Evolutionary conservation across 2,888 invertebrate species (phyloP), one percentile per base, ranked within the genome.

Genomic region (Clepsis dumicolana): DNA sequence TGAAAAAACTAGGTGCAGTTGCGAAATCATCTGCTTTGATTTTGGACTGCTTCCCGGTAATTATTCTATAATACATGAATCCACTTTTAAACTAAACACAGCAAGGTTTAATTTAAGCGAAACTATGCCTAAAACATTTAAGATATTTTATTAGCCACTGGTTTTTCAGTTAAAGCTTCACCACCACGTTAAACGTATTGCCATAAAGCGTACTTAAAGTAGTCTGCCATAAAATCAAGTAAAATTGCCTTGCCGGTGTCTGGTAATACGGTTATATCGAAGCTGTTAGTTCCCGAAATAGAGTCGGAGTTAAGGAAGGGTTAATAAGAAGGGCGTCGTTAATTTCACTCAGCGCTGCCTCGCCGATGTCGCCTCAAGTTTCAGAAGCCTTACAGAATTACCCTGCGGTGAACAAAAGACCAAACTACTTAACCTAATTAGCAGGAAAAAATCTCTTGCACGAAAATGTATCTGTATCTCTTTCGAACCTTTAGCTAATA

Each of bases 381-480:
- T 82, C 87, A 79, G 78, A 76, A 80, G 80, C 80, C 81, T 82
- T 80, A 80, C 81, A 73, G 81, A 85, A 85, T 84, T 84, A 86
- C 82, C 78, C 81, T 82, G 86, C 78, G 85, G 84, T 79, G 82
- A 80, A 81, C 79, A 79, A 80, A 79, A 78, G 80, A 85, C 80
- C 82, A 79, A 86, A 88, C 88, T 88, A 88, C 87, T 90, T 89
- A 88, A 89, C 86, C 86, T 88, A 88, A 90, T 90, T 89, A 89
- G 82, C 76, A 73, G 77, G 74, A 85, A 86, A 88, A 87, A 83
- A 67, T 57, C 62, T 76, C 76, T 80, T 75, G 72, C 21, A 63
- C 29, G 61, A 65, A 61, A 57, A 71, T 72, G 64, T 64, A 68
- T 65, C 67, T 72, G 68, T 61, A 59, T 68, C 64, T 67, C 57